These are phyloP conservation scores for Trochalopteron elliotii DNA, from an alignment of 2,113 vertebrate genomes.

Conservation along the genomic window DNA sequence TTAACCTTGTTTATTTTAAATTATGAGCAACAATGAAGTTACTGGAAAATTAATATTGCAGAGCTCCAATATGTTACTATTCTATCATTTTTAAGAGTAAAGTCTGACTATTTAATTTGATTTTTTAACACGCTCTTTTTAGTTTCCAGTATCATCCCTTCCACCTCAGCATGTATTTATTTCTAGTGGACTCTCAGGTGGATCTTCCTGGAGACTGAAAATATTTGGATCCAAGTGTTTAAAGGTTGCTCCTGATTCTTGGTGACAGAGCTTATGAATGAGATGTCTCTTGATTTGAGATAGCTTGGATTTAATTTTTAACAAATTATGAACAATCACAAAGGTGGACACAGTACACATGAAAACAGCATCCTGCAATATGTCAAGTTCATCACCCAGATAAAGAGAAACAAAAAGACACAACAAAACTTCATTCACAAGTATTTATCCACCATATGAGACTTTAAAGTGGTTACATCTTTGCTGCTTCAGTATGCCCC, in stretches of 20 bases:
- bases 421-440: neutral
- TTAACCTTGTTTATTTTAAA: conserved; percentile 7
- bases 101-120: neutral
- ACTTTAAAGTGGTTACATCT: neutral
- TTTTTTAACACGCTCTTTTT: neutral
- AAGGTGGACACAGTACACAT: neutral
- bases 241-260: neutral
- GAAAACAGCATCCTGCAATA: neutral
- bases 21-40: neutral
- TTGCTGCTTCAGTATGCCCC: neutral
- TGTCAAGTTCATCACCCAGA: neutral
- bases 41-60: neutral
- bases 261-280: neutral
- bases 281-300: neutral
- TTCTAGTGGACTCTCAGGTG: neutral
- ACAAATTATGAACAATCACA: neutral
- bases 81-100: neutral
- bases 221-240: neutral
- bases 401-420: neutral
- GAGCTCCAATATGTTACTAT: neutral
- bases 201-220: neutral
- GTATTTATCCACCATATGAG: neutral
- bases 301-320: neutral
- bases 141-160: neutral
- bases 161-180: neutral